phyloP scores from a whole-genome alignment of 2,888 invertebrate species.

The Drosophila atripex region DNA sequence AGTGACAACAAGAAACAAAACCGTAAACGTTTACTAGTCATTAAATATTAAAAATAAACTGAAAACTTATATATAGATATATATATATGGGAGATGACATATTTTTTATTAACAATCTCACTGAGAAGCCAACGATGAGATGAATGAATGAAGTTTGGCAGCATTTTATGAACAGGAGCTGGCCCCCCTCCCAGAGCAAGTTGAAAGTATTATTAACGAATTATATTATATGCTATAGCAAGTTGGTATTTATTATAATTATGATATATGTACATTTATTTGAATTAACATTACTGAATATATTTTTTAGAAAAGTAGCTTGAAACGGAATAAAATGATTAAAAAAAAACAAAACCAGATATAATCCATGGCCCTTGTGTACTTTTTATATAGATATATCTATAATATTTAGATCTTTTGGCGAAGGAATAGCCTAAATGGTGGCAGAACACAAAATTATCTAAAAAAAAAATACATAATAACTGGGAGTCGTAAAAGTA shows the following conservation, averaged over 20 bases:
- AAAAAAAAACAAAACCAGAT: slow-evolving; percentile 19
- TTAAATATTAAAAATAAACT: slow-evolving; percentile 54
- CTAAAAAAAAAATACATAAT: too few relatives aligned
- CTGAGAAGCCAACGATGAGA: slow-evolving; percentile 51
- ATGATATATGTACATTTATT: slow-evolving; percentile 73
- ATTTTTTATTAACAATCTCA: slow-evolving; percentile 68
- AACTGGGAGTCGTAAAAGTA: slow-evolving; percentile 18
- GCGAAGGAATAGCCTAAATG: slow-evolving; percentile 6
- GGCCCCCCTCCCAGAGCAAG: slow-evolving; percentile 44
- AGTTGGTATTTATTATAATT: slow-evolving; percentile 79
- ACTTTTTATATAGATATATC: slow-evolving; percentile 10
- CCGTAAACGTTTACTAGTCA: slow-evolving; percentile 75
- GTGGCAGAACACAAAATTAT: slow-evolving; percentile 6
- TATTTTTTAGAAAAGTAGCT: slow-evolving; percentile 77
- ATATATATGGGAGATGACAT: slow-evolving; percentile 52
- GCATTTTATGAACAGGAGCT: slow-evolving; percentile 49
- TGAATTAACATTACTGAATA: slow-evolving; percentile 71
- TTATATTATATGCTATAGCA: slow-evolving; percentile 71
- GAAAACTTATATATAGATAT: slow-evolving; percentile 22
- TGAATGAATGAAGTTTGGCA: slow-evolving; percentile 37
- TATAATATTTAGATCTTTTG: slow-evolving; percentile 2
- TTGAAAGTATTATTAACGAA: slow-evolving; percentile 75
- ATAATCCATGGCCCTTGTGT: slow-evolving; percentile 22
- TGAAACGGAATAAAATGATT: slow-evolving; percentile 48
- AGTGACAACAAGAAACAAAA: slow-evolving; percentile 45